A percentile compares a stretch with the other conserved stretches of the same genome.
phyloP scores from a whole-genome alignment of 2,888 invertebrate species.

The Adelognathus sp. region DNA sequence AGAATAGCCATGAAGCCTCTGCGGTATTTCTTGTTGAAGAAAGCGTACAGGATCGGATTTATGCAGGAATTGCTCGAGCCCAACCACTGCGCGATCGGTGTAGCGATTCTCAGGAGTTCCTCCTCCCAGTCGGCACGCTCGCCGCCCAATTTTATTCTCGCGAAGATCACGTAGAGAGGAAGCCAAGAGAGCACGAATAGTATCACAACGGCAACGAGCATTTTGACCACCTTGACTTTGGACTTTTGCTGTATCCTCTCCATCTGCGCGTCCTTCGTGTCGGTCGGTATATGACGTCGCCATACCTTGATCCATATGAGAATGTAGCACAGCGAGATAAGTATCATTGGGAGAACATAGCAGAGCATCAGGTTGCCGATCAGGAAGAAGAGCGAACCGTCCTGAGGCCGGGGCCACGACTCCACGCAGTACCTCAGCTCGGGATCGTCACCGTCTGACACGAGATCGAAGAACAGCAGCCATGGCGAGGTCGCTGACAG shows the following conservation, averaged over 20 bases:
- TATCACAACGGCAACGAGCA: constrained; percentile 95
- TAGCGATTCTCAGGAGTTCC: constrained; percentile 89
- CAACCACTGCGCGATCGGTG: constrained; percentile 95
- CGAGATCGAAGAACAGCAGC: constrained; percentile 94
- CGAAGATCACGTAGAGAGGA: constrained; percentile 94
- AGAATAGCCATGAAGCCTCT: constrained; percentile 94
- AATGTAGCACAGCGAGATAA: constrained; percentile 95
- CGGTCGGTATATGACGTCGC: constrained; percentile 93
- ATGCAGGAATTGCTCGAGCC: constrained; percentile 97
- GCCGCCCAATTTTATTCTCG: constrained; percentile 91
- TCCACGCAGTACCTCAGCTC: constrained; percentile 90
- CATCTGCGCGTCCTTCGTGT: constrained; percentile 95
- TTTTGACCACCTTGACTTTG: constrained; percentile 96
- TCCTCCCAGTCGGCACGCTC: constrained; percentile 87
- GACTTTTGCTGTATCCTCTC: constrained; percentile 96
- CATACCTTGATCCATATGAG: constrained; percentile 96
- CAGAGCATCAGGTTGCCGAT: constrained; percentile 94
- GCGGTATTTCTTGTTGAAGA: constrained; percentile 96
- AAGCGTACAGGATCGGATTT: constrained; percentile 96
- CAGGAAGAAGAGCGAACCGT: constrained; percentile 93
- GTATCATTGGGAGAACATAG: constrained; percentile 94
- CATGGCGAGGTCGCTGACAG: constrained; percentile 93
- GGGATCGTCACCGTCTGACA: constrained; percentile 88
- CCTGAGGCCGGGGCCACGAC: constrained; percentile 92
- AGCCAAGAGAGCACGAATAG: constrained; percentile 97